Conservation (phyloP, 2,113 vertebrate genomes). For the Circaetus cinerascens region DNA sequence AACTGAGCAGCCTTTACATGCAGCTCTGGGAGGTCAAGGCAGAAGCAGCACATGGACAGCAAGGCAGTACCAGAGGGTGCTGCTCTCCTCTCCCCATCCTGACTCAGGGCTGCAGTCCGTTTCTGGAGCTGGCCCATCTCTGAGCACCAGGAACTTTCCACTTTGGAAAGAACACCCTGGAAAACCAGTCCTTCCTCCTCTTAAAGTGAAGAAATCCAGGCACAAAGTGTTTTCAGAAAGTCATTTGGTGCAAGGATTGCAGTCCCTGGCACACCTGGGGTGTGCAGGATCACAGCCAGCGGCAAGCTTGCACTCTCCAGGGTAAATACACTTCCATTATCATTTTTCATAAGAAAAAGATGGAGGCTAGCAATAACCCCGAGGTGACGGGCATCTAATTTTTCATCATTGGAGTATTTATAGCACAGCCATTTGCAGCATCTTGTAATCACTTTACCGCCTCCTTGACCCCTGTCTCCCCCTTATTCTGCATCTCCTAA, state of each 20-base stretch:
- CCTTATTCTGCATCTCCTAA: slow-evolving; percentile 30
- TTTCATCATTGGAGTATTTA: slow-evolving; percentile 30
- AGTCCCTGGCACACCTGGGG: background rate
- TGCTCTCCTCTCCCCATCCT: background rate
- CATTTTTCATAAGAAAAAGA: slow-evolving; percentile 38
- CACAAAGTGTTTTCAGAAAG: slow-evolving; percentile 16
- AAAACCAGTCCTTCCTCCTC: background rate
- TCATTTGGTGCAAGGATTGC: background rate
- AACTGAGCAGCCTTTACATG: background rate
- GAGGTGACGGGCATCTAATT: slow-evolving; percentile 37
- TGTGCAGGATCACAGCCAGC: background rate
- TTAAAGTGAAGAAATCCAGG: background rate
- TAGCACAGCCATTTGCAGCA: background rate
- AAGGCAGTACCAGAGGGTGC: background rate
- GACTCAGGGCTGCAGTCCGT: background rate
- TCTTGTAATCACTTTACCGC: slow-evolving; percentile 49
- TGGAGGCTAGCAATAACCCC: slow-evolving; percentile 4
- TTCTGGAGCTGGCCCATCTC: background rate
- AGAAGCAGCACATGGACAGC: background rate
- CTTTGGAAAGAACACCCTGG: background rate
- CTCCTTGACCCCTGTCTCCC: slow-evolving; percentile 26
- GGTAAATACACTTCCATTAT: slow-evolving; percentile 13
- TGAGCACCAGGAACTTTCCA: background rate
- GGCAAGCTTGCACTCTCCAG: background rate
- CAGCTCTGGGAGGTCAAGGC: background rate